These are phyloP conservation scores for Conops quadrifasciatus DNA, from an alignment of 2,888 invertebrate genomes.

Conservation along the genomic window DNA sequence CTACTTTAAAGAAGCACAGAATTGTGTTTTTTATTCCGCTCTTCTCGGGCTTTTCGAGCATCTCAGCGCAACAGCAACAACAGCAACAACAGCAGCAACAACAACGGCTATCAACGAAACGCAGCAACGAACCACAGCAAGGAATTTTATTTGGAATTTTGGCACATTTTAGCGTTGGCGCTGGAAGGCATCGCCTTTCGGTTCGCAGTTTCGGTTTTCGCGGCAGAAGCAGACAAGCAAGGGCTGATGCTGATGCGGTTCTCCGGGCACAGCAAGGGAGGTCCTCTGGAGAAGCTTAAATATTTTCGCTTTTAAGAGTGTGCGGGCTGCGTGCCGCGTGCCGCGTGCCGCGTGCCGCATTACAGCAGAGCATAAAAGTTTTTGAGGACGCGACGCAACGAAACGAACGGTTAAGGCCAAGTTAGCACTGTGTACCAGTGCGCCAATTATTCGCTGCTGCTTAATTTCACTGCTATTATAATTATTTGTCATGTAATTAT, in stretches of 20 bases:
- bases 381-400: not conserved
- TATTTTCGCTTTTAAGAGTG: slow-evolving; percentile 16
- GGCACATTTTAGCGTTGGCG: too few relatives aligned
- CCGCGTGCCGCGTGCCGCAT: not conserved
- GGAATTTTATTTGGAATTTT: too few relatives aligned
- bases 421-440: not conserved
- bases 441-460: slow-evolving; percentile 29
- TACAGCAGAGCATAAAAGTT: not conserved
- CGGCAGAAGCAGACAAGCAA: too few relatives aligned
- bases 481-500: slow-evolving; percentile 34
- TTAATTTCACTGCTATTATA: slow-evolving; percentile 30
- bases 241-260: too few relatives aligned
- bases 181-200: not conserved
- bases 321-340: not conserved
- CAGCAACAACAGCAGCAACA: not conserved
- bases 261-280: not conserved
- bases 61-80: slow-evolving; percentile 8
- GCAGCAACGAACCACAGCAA: slow-evolving; percentile 22
- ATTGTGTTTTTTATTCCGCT: not conserved
- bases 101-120: not conserved
- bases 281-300: slow-evolving; percentile 27
- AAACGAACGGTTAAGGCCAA: not conserved
- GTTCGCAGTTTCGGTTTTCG: not conserved
- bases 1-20: not conserved
- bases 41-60: not conserved